Percentiles rank a stretch among this genome's conserved stretches.
Evolutionary conservation across 1,140 invertebrate species (phyloP).

Genomic region (Reticulitermes speratus): DNA sequence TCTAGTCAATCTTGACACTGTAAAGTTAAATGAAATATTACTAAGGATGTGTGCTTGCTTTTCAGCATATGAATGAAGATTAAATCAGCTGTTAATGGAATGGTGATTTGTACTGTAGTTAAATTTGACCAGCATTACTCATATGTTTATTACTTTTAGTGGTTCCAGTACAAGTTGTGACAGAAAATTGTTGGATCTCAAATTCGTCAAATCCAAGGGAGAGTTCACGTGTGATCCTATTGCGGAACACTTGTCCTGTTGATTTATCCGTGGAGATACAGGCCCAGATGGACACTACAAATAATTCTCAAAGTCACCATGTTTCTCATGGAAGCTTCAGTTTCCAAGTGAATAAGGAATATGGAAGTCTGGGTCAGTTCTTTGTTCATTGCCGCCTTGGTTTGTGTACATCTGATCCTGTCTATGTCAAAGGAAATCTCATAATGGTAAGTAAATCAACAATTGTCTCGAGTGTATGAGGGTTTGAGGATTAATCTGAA

Average conservation of each 20-base stretch:
- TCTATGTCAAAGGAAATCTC: slow-evolving; percentile 26
- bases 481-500: no score
- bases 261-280: slow-evolving; percentile 38
- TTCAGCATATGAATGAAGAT: no score
- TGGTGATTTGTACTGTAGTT: no score
- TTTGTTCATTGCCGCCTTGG: slow-evolving; percentile 42
- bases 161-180: slow-evolving; percentile 39
- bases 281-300: slow-evolving; percentile 1
- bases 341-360: slow-evolving; percentile 41
- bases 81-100: no score
- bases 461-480: no score
- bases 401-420: slow-evolving; percentile 39
- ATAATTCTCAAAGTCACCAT: neutral
- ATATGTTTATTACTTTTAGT: slow-evolving; percentile 31
- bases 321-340: slow-evolving; percentile 35
- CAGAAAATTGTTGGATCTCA: slow-evolving; percentile 43
- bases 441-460: neutral
- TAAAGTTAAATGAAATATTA: no score
- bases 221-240: slow-evolving; percentile 31
- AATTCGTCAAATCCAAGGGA: slow-evolving; percentile 35
- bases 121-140: no score
- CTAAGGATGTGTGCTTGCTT: no score
- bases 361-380: slow-evolving; percentile 35
- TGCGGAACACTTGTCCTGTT: slow-evolving; percentile 42
- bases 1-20: no score